Conservation (phyloP, 2,113 vertebrate species). For the Sylvilagus bachmani region DNA sequence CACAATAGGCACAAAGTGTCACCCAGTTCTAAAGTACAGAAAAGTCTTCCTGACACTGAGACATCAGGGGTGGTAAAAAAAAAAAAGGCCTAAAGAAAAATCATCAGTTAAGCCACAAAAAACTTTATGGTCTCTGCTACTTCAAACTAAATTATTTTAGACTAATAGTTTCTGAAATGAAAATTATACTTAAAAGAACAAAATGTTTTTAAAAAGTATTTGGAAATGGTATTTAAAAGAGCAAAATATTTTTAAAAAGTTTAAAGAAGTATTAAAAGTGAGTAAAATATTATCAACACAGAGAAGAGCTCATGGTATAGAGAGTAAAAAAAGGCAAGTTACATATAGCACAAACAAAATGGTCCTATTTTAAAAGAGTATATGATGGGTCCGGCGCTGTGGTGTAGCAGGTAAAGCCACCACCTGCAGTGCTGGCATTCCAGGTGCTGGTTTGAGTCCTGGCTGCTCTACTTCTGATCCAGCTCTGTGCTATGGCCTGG, state of each 20-base stretch:
- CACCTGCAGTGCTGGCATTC: too few relatives aligned
- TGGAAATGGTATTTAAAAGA: too few relatives aligned
- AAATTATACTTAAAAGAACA: background rate
- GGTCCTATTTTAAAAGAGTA: conserved; percentile 4
- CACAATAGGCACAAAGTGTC: background rate
- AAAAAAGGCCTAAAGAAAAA: background rate
- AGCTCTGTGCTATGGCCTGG: too few relatives aligned
- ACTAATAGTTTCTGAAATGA: conserved; percentile 39
- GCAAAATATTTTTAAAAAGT: too few relatives aligned
- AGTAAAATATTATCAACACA: background rate
- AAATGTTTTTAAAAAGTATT: too few relatives aligned
- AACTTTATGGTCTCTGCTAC: conserved; percentile 8
- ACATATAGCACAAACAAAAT: conserved; percentile 49
- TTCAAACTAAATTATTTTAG: conserved; percentile 6
- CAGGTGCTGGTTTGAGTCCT: too few relatives aligned
- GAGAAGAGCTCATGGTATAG: background rate
- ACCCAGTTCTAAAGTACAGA: background rate
- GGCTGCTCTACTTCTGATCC: too few relatives aligned
- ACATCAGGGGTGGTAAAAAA: background rate
- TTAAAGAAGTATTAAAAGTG: background rate
- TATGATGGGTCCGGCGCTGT: background rate
- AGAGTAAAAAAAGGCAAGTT: background rate
- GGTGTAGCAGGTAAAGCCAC: too few relatives aligned
- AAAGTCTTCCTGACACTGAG: background rate
- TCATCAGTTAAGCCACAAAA: background rate